Evolutionary conservation across 2,797 vertebrate genomes (phyloP), one percentile per base, ranked within the genome.

Genomic region (Crenuchus spilurus): DNA sequence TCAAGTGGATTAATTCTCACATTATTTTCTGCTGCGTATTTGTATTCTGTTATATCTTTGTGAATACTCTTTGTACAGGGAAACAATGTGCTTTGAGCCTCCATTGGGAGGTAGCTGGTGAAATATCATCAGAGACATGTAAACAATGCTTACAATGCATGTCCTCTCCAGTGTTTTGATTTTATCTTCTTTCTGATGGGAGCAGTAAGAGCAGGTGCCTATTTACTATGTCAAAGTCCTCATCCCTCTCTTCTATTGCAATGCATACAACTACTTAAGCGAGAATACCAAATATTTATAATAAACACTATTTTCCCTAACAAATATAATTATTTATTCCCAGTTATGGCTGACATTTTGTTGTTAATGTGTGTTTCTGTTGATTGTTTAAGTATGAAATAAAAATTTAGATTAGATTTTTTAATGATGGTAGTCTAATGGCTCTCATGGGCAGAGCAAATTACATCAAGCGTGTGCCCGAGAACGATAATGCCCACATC

Each of bases 181-280:
- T 54, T 54, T 54, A 54, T 54, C 51, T 30, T 0, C 42, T 48
- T 61, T 61, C 10, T 60, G 68, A 61, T 49, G 55, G 48, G 31
- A 61, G 14, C 30, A 14, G 26, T 60, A 61, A 61, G 31, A 6
- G 44, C 33, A 18, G 22, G 13, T 49, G 9, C 8, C 22, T 49
- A 16, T 51, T 37, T 35, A 28, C 10, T 13, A 10, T 4, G 22
- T 49, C 16, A 0, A 8, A 20, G 55, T 58, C 35, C 5, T 71
- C 41, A 37, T 8, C 39, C 6, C 6, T 69, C 16, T 28, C 13
- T 30, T 11, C 4, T 11, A 1, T 20, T 28, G 4, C 13, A 28
- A 28, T 28, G 22, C 22, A 52, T 14, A 3, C 6, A 13, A 13
- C 3, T 11, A 22, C 20, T 26, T 22, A 22, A 51, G 6, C 18